Percentiles rank a stretch among this genome's conserved stretches.
Conservation (phyloP, 1,140 invertebrate species). For the Drosophila quadrilineata region DNA sequence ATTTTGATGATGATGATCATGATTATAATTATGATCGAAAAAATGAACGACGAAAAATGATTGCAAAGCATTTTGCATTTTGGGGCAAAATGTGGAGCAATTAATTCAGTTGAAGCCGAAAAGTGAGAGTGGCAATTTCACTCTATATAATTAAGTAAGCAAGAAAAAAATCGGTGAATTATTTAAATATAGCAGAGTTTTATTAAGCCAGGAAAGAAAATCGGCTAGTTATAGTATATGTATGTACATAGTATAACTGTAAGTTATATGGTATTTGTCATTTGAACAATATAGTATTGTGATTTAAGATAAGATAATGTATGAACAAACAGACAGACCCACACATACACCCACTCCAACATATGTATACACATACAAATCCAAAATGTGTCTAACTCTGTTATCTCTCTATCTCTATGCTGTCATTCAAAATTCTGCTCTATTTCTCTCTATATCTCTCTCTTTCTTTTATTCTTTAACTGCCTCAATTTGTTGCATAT, state of each 20-base stretch:
- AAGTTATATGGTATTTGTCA: neutral
- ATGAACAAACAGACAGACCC: neutral
- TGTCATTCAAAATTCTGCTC: no score
- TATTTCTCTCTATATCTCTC: neutral
- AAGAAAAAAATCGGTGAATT: neutral
- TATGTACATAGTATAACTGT: neutral
- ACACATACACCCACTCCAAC: neutral
- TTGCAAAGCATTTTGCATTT: conserved; percentile 1
- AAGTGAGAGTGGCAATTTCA: conserved; percentile 16
- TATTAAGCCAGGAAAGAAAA: no score
- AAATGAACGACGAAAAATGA: no score
- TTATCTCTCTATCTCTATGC: neutral
- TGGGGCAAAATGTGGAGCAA: conserved; percentile 1
- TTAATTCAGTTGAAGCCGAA: conserved; percentile 2
- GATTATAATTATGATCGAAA: no score
- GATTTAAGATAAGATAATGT: conserved; percentile 47
- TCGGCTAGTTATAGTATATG: neutral
- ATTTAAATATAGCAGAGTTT: no score
- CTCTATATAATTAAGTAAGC: neutral
- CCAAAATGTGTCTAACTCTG: neutral
- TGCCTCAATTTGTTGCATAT: conserved; percentile 22
- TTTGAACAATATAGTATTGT: neutral
- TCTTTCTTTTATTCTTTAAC: neutral
- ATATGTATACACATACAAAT: neutral
- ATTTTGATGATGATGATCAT: conserved; percentile 3